Conservation (phyloP, 1,140 invertebrate genomes). For the Stegodyphus mimosarum region DNA sequence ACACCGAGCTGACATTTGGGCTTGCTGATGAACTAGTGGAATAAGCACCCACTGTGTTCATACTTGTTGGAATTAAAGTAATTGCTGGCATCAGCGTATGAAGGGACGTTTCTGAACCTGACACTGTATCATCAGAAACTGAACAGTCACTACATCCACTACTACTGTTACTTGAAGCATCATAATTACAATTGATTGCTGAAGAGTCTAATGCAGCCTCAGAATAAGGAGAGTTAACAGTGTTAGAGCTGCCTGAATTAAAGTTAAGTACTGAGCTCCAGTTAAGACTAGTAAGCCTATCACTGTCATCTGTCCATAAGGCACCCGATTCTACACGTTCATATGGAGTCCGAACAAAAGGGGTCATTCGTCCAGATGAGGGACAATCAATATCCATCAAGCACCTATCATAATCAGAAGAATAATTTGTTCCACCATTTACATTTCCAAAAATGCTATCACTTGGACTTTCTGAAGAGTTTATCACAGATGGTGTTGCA, state of each 20-base stretch:
- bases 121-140: conserved; percentile 27
- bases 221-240: background rate
- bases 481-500: conserved; percentile 33
- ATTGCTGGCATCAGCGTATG: conserved; percentile 58
- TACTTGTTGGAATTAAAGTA: conserved; percentile 1
- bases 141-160: conserved; percentile 43
- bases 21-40: conserved; percentile 3
- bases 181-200: background rate
- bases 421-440: conserved; percentile 6
- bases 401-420: conserved; percentile 60
- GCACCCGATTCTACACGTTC: conserved; percentile 59
- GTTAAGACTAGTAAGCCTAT: conserved; percentile 77
- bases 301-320: conserved; percentile 75
- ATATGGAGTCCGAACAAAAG: conserved; percentile 62
- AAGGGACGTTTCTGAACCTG: conserved; percentile 29
- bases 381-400: conserved; percentile 61
- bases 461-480: background rate
- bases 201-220: background rate
- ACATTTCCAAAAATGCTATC: background rate
- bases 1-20: conserved; percentile 19
- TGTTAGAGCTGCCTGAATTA: conserved; percentile 74
- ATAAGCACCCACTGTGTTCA: background rate
- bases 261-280: conserved; percentile 90
- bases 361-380: conserved; percentile 63
- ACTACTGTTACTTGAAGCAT: conserved; percentile 26